Evolutionary conservation across 2,888 invertebrate species (phyloP).

Genomic region (Galeopsomyia nigrocyanea): DNA sequence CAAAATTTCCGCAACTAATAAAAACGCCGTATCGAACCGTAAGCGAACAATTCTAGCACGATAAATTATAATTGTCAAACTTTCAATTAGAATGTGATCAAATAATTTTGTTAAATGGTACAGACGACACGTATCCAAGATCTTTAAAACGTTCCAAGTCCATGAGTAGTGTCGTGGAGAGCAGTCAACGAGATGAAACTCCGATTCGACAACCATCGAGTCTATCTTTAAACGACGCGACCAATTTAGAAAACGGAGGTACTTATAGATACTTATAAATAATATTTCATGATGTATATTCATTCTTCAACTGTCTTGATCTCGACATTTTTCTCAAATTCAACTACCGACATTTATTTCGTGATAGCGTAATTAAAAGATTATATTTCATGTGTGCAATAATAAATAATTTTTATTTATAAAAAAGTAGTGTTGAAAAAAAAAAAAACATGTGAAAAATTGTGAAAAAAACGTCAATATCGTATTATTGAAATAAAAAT

Average conservation of each 20-base stretch:
- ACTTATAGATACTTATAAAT: constrained; percentile 22
- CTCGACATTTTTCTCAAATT: too few relatives aligned
- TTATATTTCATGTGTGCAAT: too few relatives aligned
- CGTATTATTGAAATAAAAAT: too few relatives aligned
- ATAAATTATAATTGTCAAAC: background rate
- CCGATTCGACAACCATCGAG: constrained; percentile 75
- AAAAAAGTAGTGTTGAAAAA: too few relatives aligned
- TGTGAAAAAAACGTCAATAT: too few relatives aligned
- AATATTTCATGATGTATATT: background rate
- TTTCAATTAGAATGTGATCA: background rate
- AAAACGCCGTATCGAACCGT: constrained; percentile 22
- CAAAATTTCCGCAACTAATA: constrained; percentile 1
- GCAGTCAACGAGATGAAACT: constrained; percentile 67
- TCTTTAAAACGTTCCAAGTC: constrained; percentile 81
- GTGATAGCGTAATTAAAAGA: too few relatives aligned
- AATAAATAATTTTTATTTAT: too few relatives aligned
- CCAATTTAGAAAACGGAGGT: constrained; percentile 74
- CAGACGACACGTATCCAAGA: constrained; percentile 39
- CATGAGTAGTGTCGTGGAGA: constrained; percentile 79
- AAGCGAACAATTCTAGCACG: background rate
- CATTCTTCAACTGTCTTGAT: constrained; percentile 4
- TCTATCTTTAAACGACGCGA: constrained; percentile 80
- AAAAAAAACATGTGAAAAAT: too few relatives aligned
- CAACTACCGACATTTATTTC: too few relatives aligned
- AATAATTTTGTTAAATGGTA: background rate